Percentiles rank a stretch among this genome's conserved stretches.
These are phyloP conservation scores for Galerucella nymphaeae DNA, from an alignment of 2,888 invertebrate genomes.

Conservation along the genomic window DNA sequence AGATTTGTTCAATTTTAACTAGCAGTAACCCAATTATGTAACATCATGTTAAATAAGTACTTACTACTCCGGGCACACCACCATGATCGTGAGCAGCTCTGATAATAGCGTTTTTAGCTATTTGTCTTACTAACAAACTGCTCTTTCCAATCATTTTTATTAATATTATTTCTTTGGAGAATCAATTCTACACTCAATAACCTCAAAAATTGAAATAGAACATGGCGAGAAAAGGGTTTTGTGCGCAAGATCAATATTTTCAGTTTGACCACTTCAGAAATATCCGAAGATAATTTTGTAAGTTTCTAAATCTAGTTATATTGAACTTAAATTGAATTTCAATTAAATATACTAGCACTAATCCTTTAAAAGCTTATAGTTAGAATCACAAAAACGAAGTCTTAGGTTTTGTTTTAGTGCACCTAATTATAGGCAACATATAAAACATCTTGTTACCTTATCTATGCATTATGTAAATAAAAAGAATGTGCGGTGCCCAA, in stretches of 20 bases:
- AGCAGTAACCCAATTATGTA: slow-evolving; percentile 31
- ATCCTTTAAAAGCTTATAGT: background rate
- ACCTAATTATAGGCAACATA: slow-evolving; percentile 10
- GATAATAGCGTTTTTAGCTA: slow-evolving; percentile 56
- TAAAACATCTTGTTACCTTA: slow-evolving; percentile 32
- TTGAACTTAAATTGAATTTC: background rate
- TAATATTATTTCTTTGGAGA: slow-evolving; percentile 19
- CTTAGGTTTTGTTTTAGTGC: background rate
- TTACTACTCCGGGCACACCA: slow-evolving; percentile 68
- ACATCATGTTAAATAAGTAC: slow-evolving; percentile 27
- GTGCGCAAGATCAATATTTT: slow-evolving; percentile 4
- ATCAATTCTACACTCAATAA: background rate
- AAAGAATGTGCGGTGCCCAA: slow-evolving; percentile 76
- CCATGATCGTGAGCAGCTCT: slow-evolving; percentile 63
- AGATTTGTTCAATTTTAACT: background rate
- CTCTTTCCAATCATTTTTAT: slow-evolving; percentile 57
- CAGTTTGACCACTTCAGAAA: background rate
- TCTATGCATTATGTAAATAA: slow-evolving; percentile 75
- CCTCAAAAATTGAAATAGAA: slow-evolving; percentile 11
- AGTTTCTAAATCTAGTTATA: background rate
- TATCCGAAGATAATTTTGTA: background rate
- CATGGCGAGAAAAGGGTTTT: background rate
- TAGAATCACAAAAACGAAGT: no score
- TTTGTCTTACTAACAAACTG: slow-evolving; percentile 58
- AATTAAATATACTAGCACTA: background rate